Percentiles rank a stretch among this genome's conserved stretches.
Evolutionary conservation across 2,113 vertebrate species (phyloP).

Genomic region (Pleuronectes platessa): DNA sequence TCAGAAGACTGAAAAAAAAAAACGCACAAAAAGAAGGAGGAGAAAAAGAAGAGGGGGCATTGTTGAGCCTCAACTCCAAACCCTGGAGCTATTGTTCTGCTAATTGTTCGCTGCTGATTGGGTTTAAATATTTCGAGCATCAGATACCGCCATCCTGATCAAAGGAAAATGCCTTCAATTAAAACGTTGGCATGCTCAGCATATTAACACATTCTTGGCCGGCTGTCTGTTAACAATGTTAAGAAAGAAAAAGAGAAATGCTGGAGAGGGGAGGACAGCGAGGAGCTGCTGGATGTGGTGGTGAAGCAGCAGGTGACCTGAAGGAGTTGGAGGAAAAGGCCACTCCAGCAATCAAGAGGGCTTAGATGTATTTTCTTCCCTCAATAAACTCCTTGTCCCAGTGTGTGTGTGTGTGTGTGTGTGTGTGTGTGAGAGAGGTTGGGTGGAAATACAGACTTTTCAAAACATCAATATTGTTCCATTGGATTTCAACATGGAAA

Average conservation of each 20-base stretch:
- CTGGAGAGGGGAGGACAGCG: constrained; percentile 16
- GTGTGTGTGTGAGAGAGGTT: background rate
- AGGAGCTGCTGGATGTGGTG: constrained; percentile 16
- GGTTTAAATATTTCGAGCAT: constrained; percentile 78
- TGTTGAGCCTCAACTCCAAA: constrained; percentile 64
- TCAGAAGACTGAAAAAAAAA: constrained; percentile 46
- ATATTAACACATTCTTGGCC: constrained; percentile 89
- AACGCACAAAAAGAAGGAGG: constrained; percentile 55
- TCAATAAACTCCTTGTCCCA: constrained; percentile 68
- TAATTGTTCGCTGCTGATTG: constrained; percentile 88
- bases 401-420: background rate
- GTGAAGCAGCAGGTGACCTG: constrained; percentile 59
- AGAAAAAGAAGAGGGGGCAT: constrained; percentile 5
- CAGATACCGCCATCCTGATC: constrained; percentile 80
- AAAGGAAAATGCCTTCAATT: constrained; percentile 84
- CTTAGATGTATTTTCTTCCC: constrained; percentile 55
- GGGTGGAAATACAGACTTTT: constrained; percentile 32
- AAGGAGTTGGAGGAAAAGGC: constrained; percentile 46
- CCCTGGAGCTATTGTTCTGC: constrained; percentile 74
- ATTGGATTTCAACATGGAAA: constrained; percentile 64
- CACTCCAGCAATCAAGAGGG: constrained; percentile 55
- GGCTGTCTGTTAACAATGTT: constrained; percentile 85
- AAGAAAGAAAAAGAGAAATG: constrained; percentile 40
- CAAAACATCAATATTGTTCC: constrained; percentile 64
- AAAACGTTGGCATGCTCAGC: constrained; percentile 85